These are phyloP conservation scores for Chondrosia reniformis DNA, from an alignment of 37 sponge, comb jelly and placozoan species.

Conservation along the genomic window DNA sequence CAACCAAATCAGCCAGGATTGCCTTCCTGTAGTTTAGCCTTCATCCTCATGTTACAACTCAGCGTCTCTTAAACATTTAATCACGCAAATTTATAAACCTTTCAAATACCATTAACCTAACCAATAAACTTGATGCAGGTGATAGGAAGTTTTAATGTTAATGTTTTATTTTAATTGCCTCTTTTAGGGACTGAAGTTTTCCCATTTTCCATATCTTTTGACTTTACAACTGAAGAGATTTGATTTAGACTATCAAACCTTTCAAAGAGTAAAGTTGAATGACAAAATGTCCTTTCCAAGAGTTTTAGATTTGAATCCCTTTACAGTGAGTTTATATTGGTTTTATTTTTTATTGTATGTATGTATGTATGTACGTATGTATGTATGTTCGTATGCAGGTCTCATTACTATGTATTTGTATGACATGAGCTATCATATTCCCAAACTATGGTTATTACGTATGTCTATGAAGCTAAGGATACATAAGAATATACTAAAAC, in stretches of 20 bases:
- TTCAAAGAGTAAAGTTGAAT: constrained; percentile 90
- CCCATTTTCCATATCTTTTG: constrained; percentile 78
- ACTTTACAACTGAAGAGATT: constrained; percentile 93
- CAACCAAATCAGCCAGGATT: too few relatives aligned
- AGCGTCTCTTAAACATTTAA: too few relatives aligned
- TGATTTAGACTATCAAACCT: constrained; percentile 87
- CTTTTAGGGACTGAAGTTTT: constrained; percentile 87
- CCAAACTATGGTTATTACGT: too few relatives aligned
- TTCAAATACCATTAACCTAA: too few relatives aligned
- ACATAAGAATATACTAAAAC: too few relatives aligned
- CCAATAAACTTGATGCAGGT: too few relatives aligned
- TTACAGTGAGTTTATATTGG: constrained; percentile 26
- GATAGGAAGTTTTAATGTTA: neutral
- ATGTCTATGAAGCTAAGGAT: too few relatives aligned
- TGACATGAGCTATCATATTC: too few relatives aligned
- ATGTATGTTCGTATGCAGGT: neutral
- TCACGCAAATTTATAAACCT: too few relatives aligned
- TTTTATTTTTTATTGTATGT: neutral
- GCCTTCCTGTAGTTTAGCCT: too few relatives aligned
- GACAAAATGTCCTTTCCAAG: constrained; percentile 91
- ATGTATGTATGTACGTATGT: neutral
- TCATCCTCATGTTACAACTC: too few relatives aligned
- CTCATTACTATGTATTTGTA: neutral
- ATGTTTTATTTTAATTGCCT: neutral
- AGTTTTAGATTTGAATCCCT: constrained; percentile 65